These are phyloP conservation scores for Nemotelus nigrinus DNA, from an alignment of 2,888 invertebrate species.

Conservation along the genomic window DNA sequence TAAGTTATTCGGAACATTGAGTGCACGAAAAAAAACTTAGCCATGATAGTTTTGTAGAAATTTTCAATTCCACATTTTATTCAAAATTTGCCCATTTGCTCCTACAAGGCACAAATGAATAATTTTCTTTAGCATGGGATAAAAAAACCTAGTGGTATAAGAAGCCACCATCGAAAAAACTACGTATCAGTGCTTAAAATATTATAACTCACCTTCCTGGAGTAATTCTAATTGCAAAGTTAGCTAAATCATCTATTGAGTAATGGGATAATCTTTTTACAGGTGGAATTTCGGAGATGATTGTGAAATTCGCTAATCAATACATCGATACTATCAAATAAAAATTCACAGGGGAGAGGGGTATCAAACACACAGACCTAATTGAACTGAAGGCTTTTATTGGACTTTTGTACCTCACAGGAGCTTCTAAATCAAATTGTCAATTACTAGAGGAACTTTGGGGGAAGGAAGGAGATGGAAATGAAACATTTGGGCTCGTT, in stretches of 20 bases:
- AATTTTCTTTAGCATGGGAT: neutral
- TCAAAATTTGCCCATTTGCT: too few species aligned
- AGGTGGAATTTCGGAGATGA: neutral
- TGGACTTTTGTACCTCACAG: constrained; percentile 30
- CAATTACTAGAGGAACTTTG: constrained; percentile 53
- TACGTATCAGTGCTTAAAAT: too few species aligned
- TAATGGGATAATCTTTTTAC: neutral
- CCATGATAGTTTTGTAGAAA: too few species aligned
- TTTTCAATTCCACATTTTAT: too few species aligned
- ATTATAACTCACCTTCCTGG: too few species aligned
- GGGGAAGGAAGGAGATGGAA: constrained; percentile 53
- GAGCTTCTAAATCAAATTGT: constrained; percentile 53
- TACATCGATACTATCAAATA: neutral
- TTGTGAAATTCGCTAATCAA: neutral
- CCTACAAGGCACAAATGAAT: neutral
- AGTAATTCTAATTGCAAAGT: neutral
- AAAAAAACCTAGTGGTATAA: neutral
- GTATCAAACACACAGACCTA: neutral
- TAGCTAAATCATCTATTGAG: neutral
- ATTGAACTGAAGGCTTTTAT: neutral
- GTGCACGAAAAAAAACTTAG: too few species aligned
- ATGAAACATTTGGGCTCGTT: constrained; percentile 55
- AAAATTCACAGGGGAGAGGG: neutral
- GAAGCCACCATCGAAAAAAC: neutral
- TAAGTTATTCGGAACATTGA: too few species aligned